These are phyloP conservation scores for Oxyruncus cristatus DNA, from an alignment of 2,113 vertebrate genomes.

Conservation along the genomic window DNA sequence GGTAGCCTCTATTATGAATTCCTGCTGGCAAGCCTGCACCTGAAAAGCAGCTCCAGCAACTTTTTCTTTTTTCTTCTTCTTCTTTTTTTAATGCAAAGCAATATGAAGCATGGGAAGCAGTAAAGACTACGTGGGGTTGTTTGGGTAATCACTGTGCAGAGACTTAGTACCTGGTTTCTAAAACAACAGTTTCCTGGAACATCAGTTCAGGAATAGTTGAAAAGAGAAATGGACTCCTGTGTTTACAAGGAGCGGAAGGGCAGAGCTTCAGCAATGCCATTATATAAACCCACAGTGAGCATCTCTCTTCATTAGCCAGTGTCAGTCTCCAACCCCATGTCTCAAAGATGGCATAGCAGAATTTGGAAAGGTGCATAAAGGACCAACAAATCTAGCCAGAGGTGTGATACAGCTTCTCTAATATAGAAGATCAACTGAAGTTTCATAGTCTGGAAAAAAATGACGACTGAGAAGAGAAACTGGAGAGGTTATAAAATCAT, in stretches of 20 bases:
- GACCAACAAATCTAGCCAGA: background rate
- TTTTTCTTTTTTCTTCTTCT: background rate
- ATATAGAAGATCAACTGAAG: background rate
- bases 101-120: background rate
- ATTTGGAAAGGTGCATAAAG: background rate
- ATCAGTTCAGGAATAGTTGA: background rate
- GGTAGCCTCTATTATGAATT: background rate
- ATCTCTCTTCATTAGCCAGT: background rate
- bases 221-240: background rate
- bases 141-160: background rate
- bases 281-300: background rate
- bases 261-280: background rate
- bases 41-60: background rate
- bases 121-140: fast-evolving
- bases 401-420: background rate
- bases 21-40: background rate
- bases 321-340: background rate
- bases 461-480: background rate
- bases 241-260: background rate
- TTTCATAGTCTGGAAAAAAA: background rate
- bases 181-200: background rate
- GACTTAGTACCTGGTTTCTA: background rate
- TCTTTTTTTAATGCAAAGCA: background rate
- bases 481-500: background rate
- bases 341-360: background rate